phyloP scores from a whole-genome alignment of 2,888 invertebrate genomes.

The Galerucella calmariensis region DNA sequence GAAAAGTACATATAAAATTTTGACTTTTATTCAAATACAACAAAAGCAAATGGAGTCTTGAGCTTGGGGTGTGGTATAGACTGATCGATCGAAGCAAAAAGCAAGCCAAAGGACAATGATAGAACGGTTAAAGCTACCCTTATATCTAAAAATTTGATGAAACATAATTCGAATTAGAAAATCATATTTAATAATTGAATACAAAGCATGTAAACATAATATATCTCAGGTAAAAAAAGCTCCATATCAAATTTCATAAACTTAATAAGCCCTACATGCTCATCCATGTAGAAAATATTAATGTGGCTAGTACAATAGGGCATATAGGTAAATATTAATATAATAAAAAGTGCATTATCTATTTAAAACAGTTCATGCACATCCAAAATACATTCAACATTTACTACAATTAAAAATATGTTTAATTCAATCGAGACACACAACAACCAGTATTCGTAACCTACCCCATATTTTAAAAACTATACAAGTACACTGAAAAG shows the following conservation, averaged over 20 bases:
- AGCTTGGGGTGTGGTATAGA: conserved; percentile 33
- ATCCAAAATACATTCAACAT: conserved; percentile 34
- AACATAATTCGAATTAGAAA: conserved; percentile 46
- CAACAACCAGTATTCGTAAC: conserved; percentile 43
- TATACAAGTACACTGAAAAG: conserved; percentile 23
- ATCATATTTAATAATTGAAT: conserved; percentile 50
- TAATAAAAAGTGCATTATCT: conserved; percentile 34
- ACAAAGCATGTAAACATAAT: conserved; percentile 41
- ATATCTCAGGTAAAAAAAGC: conserved; percentile 45
- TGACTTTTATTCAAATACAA: conserved; percentile 4
- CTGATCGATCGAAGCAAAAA: conserved; percentile 25
- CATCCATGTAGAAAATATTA: conserved; percentile 40
- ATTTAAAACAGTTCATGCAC: conserved; percentile 40
- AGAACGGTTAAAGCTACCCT: conserved; percentile 7
- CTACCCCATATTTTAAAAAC: conserved; percentile 50
- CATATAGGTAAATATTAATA: conserved; percentile 38
- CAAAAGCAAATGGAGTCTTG: conserved; percentile 20
- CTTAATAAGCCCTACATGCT: conserved; percentile 34
- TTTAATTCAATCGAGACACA: conserved; percentile 19
- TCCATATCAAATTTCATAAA: conserved; percentile 47
- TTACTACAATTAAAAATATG: conserved; percentile 32
- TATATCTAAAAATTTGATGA: conserved; percentile 24
- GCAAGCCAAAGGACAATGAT: conserved; percentile 37
- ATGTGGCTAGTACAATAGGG: conserved; percentile 34
- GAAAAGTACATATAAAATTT: not conserved